phyloP scores from a whole-genome alignment of 2,797 vertebrate species.

The Neosalanx taihuensis region DNA sequence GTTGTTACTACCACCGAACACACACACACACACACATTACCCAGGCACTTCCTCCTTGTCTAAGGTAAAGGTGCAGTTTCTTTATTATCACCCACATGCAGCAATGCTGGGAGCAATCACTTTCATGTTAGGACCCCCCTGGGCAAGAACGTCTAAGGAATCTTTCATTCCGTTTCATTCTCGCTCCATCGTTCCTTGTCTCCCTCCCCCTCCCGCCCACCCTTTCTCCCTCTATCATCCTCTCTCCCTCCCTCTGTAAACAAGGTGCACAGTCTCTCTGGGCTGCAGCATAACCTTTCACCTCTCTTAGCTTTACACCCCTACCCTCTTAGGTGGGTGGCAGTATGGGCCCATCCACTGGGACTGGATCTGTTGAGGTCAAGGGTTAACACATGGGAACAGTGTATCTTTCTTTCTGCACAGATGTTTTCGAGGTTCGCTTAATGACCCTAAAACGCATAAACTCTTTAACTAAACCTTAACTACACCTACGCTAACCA shows the following conservation, averaged over 20 bases:
- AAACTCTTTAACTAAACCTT: background rate
- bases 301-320: background rate
- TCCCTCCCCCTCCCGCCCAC: constrained; percentile 1
- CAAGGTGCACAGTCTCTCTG: background rate
- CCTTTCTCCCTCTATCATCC: background rate
- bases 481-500: background rate
- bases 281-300: background rate
- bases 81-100: background rate
- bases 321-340: background rate
- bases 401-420: too few species aligned
- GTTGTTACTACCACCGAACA: background rate
- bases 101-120: background rate
- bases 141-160: background rate
- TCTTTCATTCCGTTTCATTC: background rate
- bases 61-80: background rate
- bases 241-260: background rate
- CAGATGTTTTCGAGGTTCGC: too few species aligned
- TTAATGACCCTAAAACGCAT: too few species aligned
- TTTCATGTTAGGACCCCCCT: background rate
- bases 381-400: too few species aligned
- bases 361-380: too few species aligned
- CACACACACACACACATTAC: constrained; percentile 11
- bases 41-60: background rate
- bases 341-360: too few species aligned
- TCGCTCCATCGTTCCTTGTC: background rate